Conservation (phyloP, 1,140 invertebrate genomes). For the Ridgeia piscesae region DNA sequence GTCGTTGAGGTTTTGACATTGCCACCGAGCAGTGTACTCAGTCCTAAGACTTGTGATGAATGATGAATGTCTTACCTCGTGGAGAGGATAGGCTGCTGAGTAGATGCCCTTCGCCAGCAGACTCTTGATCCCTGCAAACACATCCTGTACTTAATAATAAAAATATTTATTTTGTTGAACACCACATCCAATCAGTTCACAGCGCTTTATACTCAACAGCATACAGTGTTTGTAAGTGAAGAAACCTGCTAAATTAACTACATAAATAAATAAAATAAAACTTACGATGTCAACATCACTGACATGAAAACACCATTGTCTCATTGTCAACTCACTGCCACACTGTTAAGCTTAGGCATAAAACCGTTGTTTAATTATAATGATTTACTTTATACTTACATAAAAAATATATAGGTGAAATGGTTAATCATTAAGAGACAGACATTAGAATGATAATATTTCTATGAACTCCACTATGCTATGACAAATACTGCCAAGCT, state of each 20-base stretch:
- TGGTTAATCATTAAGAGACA: not conserved
- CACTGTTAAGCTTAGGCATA: not conserved
- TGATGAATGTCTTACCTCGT: slow-evolving; percentile 71
- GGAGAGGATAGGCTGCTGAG: slow-evolving; percentile 83
- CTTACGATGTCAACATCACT: not conserved
- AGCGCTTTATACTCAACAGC: too few species aligned
- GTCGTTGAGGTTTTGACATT: too few species aligned
- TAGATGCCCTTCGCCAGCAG: slow-evolving; percentile 85
- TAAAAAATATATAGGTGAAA: not conserved
- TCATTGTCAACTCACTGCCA: not conserved
- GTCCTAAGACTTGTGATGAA: not conserved
- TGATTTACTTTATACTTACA: not conserved
- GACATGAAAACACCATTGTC: not conserved
- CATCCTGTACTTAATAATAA: too few species aligned
- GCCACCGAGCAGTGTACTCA: not conserved
- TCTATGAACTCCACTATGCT: not conserved
- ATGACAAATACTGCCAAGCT: not conserved
- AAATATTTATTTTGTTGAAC: too few species aligned
- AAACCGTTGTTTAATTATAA: not conserved
- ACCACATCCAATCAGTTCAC: too few species aligned
- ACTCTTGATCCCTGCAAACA: slow-evolving; percentile 75
- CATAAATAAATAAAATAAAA: too few species aligned
- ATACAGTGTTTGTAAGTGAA: too few species aligned
- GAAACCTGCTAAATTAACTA: too few species aligned
- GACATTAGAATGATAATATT: not conserved